A percentile compares a stretch with the other conserved stretches of the same genome.
Conservation (phyloP, 2,888 invertebrate species). For the Zele albiditarsus region DNA sequence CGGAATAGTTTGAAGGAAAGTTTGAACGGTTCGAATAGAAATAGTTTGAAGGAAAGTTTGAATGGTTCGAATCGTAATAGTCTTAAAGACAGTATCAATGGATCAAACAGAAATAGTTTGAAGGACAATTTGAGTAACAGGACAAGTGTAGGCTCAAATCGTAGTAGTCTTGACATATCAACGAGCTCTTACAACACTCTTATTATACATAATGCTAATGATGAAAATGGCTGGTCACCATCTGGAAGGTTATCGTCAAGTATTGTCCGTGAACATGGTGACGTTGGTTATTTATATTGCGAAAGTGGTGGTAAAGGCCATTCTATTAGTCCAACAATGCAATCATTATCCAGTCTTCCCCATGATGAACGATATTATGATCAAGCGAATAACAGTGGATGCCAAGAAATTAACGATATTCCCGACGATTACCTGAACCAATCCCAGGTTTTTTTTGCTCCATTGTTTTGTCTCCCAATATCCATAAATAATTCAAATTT, state of each 20-base stretch:
- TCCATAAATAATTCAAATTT: not conserved
- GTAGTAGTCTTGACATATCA: conserved; percentile 82
- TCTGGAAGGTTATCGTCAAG: conserved; percentile 72
- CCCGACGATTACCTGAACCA: conserved; percentile 89
- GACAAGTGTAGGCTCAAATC: conserved; percentile 79
- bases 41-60: conserved; percentile 69
- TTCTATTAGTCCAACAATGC: conserved; percentile 72
- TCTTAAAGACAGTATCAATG: conserved; percentile 70
- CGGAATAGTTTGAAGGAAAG: conserved; percentile 70
- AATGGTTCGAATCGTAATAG: conserved; percentile 70
- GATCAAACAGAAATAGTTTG: conserved; percentile 72
- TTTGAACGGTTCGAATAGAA: conserved; percentile 68
- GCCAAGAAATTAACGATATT: conserved; percentile 86
- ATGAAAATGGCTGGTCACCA: conserved; percentile 82
- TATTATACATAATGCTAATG: conserved; percentile 85
- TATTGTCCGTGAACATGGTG: conserved; percentile 69
- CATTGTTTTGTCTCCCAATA: not conserved
- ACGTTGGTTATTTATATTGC: conserved; percentile 69
- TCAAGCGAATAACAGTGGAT: conserved; percentile 64
- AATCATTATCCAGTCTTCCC: conserved; percentile 68
- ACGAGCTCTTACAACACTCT: conserved; percentile 88
- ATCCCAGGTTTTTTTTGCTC: conserved; percentile 75
- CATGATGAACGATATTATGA: conserved; percentile 70
- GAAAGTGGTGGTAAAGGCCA: conserved; percentile 69
- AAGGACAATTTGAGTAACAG: conserved; percentile 79